These are phyloP conservation scores for Candidula unifasciata DNA, from an alignment of 2,888 invertebrate species.

Conservation along the genomic window DNA sequence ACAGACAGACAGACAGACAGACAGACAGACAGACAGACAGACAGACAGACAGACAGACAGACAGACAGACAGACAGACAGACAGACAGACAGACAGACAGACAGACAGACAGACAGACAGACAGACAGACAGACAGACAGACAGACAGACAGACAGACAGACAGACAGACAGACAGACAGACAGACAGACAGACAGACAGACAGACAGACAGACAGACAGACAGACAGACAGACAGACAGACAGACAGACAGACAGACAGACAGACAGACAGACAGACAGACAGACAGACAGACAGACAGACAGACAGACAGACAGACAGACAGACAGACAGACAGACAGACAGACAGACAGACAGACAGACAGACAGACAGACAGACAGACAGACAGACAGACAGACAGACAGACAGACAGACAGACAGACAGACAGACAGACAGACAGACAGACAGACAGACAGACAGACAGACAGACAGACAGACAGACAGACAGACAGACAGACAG, in stretches of 20 bases:
- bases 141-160: neutral
- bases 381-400: neutral
- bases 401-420: neutral
- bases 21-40: no score
- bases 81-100: no score
- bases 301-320: neutral
- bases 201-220: neutral
- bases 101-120: no score
- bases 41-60: no score
- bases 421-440: neutral
- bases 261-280: neutral
- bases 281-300: neutral
- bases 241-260: neutral
- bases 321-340: neutral
- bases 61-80: no score
- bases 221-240: neutral
- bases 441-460: neutral
- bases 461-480: neutral
- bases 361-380: neutral
- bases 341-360: neutral
- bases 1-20: no score
- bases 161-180: neutral
- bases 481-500: neutral
- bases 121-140: neutral
- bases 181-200: neutral